Evolutionary conservation across 2,888 invertebrate genomes (phyloP).

Genomic region (Eristalinus sepulchralis): DNA sequence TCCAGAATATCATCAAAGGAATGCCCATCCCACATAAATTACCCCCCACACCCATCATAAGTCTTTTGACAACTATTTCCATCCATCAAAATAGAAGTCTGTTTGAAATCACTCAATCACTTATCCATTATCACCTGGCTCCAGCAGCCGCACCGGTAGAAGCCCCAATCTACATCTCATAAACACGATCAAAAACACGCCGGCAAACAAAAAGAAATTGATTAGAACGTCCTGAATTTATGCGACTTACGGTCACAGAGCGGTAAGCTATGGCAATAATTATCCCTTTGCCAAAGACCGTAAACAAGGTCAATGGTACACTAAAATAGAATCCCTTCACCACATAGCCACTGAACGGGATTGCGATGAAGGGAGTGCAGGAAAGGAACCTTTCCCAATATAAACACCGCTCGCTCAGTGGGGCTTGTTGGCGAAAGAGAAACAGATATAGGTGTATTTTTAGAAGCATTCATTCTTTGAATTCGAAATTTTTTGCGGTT

Average conservation of each 20-base stretch:
- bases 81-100: not conserved
- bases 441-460: not conserved
- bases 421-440: not conserved
- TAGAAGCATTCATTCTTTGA: constrained; percentile 22
- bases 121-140: not conserved
- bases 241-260: not conserved
- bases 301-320: constrained; percentile 34
- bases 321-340: constrained; percentile 19
- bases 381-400: constrained; percentile 40
- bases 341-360: not conserved
- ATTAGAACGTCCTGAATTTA: not conserved
- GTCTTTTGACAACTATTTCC: not conserved
- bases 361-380: not conserved
- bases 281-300: constrained; percentile 17
- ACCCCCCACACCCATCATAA: not conserved
- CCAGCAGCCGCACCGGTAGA: not conserved
- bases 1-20: not conserved
- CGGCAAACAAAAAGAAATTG: not conserved
- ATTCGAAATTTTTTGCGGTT: constrained; percentile 1
- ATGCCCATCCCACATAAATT: not conserved
- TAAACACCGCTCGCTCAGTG: not conserved
- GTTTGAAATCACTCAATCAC: not conserved
- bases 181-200: constrained; percentile 5
- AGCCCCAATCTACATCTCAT: not conserved
- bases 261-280: not conserved